Percentiles rank a stretch among this genome's conserved stretches.
Conservation (phyloP, 2,888 invertebrate species). For the Drosophila picticornis region DNA sequence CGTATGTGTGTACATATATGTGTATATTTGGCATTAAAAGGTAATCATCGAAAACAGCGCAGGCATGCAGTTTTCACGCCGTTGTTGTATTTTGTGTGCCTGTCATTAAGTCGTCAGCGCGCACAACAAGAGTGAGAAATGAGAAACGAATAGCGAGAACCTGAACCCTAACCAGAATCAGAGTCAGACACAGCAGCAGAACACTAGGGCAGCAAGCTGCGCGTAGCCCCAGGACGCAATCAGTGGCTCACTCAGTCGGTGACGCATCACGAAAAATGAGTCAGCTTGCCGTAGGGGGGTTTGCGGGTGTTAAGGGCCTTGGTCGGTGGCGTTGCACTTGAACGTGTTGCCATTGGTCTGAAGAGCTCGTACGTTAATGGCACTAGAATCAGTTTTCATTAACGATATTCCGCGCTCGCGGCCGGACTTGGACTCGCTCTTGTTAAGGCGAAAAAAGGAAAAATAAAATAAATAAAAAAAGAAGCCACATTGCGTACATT, state of each 20-base stretch:
- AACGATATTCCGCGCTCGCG: conserved; percentile 67
- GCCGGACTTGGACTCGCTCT: conserved; percentile 45
- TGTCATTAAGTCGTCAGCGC: conserved; percentile 81
- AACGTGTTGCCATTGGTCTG: conserved; percentile 71
- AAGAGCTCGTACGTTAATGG: conserved; percentile 79
- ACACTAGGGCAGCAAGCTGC: conserved; percentile 24
- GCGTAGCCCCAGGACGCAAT: conserved; percentile 64
- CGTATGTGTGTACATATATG: conserved; percentile 1
- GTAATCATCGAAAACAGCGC: conserved; percentile 73
- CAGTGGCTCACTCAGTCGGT: conserved; percentile 68
- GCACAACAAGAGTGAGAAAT: conserved; percentile 55
- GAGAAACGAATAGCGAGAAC: conserved; percentile 27
- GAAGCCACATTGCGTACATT: conserved; percentile 79
- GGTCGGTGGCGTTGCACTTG: conserved; percentile 56
- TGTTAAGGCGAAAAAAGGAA: background rate
- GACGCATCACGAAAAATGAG: conserved; percentile 72
- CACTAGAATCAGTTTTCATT: conserved; percentile 82
- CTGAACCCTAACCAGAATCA: conserved; percentile 10
- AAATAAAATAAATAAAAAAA: conserved; percentile 8
- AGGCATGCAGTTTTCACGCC: conserved; percentile 79
- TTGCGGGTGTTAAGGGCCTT: background rate
- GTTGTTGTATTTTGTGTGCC: conserved; percentile 80
- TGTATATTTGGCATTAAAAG: conserved; percentile 76
- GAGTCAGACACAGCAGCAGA: background rate
- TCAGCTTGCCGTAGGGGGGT: conserved; percentile 6